A percentile compares a stretch with the other conserved stretches of the same genome.
These are phyloP conservation scores for Lithophane ornitopus DNA, from an alignment of 2,888 invertebrate genomes.

Conservation along the genomic window DNA sequence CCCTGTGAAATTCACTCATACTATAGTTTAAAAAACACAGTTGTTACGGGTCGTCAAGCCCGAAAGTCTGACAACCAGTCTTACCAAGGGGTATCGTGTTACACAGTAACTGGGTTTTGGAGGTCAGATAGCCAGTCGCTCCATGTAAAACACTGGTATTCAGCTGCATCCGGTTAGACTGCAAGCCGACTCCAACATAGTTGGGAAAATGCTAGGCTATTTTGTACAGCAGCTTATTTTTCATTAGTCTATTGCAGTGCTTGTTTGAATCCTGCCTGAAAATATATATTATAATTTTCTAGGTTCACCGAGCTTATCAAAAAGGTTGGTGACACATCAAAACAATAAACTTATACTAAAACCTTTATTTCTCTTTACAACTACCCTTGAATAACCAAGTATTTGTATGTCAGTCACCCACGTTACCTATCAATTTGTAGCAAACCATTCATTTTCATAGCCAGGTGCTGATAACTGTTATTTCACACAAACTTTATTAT, in stretches of 20 bases:
- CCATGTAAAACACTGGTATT: too few relatives aligned
- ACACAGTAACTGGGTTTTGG: too few relatives aligned
- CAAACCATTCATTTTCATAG: constrained; percentile 51
- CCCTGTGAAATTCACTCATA: too few relatives aligned
- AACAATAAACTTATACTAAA: background rate
- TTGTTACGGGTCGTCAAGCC: too few relatives aligned
- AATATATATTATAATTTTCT: background rate
- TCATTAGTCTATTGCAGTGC: background rate
- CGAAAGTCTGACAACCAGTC: too few relatives aligned
- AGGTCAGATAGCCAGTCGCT: too few relatives aligned
- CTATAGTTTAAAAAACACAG: too few relatives aligned
- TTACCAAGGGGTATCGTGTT: too few relatives aligned
- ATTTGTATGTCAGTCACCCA: constrained; percentile 43
- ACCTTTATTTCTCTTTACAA: constrained; percentile 13
- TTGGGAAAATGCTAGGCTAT: too few relatives aligned
- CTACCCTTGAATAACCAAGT: constrained; percentile 24
- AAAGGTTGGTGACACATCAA: constrained; percentile 19
- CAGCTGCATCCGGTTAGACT: too few relatives aligned
- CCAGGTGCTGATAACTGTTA: constrained; percentile 47
- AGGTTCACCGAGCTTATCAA: background rate
- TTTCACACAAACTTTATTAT: constrained; percentile 57
- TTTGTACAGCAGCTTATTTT: background rate
- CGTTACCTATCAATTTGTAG: constrained; percentile 50
- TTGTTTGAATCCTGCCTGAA: rapidly evolving
- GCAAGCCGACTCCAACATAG: too few relatives aligned